Percentiles rank a stretch among this genome's conserved stretches.
These are phyloP conservation scores for Campodea augens DNA, from an alignment of 1,140 invertebrate species.

Conservation along the genomic window DNA sequence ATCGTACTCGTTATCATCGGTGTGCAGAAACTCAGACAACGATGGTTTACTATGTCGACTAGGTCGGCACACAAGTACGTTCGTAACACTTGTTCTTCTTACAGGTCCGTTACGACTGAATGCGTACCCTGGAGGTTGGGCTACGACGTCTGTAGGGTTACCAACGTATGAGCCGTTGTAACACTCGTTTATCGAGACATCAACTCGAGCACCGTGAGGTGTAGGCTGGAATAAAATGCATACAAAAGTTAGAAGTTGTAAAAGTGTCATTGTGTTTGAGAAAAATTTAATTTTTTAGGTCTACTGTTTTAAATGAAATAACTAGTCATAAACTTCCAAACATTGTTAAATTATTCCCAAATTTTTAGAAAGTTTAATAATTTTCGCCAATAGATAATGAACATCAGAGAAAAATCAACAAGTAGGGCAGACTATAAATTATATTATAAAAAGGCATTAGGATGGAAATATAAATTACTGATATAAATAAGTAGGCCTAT, in stretches of 20 bases:
- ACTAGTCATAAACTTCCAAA: too few species aligned
- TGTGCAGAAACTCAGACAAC: conserved; percentile 56
- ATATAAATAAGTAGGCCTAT: too few species aligned
- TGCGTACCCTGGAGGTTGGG: conserved; percentile 37
- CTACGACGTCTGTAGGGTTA: conserved; percentile 77
- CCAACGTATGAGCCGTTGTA: conserved; percentile 91
- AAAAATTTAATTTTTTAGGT: too few species aligned
- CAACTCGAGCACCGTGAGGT: conserved; percentile 66
- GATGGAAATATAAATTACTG: too few species aligned
- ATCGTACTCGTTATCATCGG: conserved; percentile 48
- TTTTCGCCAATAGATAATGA: too few species aligned
- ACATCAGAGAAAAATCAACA: too few species aligned
- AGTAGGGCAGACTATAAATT: too few species aligned
- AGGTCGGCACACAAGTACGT: conserved; percentile 72
- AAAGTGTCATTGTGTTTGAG: neutral
- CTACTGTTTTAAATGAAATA: too few species aligned
- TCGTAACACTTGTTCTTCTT: conserved; percentile 63
- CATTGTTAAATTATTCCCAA: too few species aligned
- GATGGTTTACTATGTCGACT: conserved; percentile 41
- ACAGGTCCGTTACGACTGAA: conserved; percentile 63
- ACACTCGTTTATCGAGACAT: conserved; percentile 84
- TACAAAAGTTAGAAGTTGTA: conserved; percentile 4
- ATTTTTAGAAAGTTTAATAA: too few species aligned
- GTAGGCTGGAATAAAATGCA: conserved; percentile 50
- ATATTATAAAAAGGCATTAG: too few species aligned